These are phyloP conservation scores for Atopsyche davidsoni DNA, from an alignment of 1,140 invertebrate species.

Conservation along the genomic window DNA sequence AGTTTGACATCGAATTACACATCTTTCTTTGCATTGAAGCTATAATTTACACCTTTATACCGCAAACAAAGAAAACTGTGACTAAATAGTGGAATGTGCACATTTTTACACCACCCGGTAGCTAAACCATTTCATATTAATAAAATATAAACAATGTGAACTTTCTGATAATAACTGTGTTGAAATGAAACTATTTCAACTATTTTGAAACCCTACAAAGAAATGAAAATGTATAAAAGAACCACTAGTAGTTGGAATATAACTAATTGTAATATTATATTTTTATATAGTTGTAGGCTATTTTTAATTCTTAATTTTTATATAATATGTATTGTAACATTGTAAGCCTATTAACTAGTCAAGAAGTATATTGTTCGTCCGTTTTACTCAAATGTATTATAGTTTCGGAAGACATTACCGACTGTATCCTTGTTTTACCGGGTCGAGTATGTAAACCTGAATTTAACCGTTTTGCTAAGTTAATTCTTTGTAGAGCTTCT, in stretches of 20 bases:
- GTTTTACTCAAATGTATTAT: constrained; percentile 1
- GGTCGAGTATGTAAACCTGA: neutral
- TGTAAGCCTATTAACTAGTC: constrained; percentile 3
- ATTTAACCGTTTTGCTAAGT: neutral
- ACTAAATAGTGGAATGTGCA: neutral
- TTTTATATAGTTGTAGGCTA: constrained; percentile 3
- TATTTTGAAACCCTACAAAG: neutral
- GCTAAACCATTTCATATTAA: neutral
- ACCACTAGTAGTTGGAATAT: neutral
- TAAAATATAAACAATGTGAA: neutral
- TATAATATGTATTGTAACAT: neutral
- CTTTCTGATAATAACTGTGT: neutral
- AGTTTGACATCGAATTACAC: no score
- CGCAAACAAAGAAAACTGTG: neutral
- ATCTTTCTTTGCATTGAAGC: no score
- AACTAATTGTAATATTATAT: constrained; percentile 3
- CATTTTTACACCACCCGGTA: neutral
- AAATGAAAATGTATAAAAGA: neutral
- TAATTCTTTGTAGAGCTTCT: neutral
- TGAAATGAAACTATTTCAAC: neutral
- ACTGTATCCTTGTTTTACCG: neutral
- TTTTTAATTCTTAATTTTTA: neutral
- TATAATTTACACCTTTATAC: neutral
- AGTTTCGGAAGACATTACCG: neutral
- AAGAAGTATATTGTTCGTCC: neutral